Evolutionary conservation across 2,113 vertebrate species (phyloP), one percentile per base, ranked within the genome.

Genomic region (Pica pica): DNA sequence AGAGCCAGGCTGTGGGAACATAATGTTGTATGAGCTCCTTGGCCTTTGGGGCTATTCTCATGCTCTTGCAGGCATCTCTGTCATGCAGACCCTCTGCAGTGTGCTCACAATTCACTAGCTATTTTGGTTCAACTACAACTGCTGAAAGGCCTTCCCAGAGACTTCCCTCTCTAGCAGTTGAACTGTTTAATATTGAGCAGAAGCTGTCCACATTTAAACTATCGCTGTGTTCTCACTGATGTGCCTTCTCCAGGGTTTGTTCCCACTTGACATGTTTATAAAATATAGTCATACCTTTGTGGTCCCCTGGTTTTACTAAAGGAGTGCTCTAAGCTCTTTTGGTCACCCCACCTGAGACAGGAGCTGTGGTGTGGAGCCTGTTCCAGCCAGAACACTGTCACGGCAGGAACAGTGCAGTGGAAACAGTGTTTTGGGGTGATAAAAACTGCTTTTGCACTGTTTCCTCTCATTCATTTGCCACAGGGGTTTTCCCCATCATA

Each of bases 141-240:
- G 46, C 75, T 76, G 8, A 41, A 46, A 75, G 53, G 35, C 26
- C 23, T 39, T 75, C 55, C 28, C 55, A 57, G 46, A 77, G 64
- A 47, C 27, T 50, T 46, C 31, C 21, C 82, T 78, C 52, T 87
- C 55, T 28, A 17, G 22, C 5, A n/a, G 28, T 5, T 69, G 17
- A 49, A 23, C 20, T 11, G 22, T 39, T 68, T 42, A 37, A 67
- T 50, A 35, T 3, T 53, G 67, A 67, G 7, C 16, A 35, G 46
- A 65, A 87, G 60, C 61, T 44, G 56, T 33, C 55, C 12, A 11
- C 18, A 10, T 44, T 61, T 61, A 89, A 71, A 30, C n/a, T 26
- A 1, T 16, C 2, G 2, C 49, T 44, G 33, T 64, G 27, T 61
- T 87, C 68, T 67, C 0, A 0, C 50, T 80, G 41, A 23, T 86